Evolutionary conservation across 1,140 invertebrate genomes (phyloP).

Genomic region (Penaeus indicus): DNA sequence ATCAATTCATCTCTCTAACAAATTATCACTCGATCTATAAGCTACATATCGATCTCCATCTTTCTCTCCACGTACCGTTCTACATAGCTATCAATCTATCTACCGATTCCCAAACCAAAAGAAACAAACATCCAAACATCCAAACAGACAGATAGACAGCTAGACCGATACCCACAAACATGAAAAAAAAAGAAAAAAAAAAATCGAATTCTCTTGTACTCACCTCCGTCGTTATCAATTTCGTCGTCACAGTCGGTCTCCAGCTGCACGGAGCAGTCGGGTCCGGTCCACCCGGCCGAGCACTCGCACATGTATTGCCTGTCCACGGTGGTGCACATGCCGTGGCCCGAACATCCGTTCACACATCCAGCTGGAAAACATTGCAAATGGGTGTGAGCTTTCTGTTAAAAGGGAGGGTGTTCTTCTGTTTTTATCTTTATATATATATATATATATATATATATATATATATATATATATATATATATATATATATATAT

Average conservation of each 20-base stretch:
- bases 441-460: too few species aligned
- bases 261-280: slow-evolving; percentile 89
- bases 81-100: too few species aligned
- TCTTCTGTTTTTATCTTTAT: too few species aligned
- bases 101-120: background rate
- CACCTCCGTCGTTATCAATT: slow-evolving; percentile 97
- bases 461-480: too few species aligned
- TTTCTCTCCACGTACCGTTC: too few species aligned
- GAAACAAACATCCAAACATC: background rate
- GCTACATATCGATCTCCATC: too few species aligned
- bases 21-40: too few species aligned
- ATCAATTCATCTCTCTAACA: too few species aligned
- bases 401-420: background rate
- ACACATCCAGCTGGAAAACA: slow-evolving; percentile 46
- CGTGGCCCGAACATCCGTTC: slow-evolving; percentile 85
- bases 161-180: background rate
- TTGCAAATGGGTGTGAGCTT: background rate
- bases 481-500: too few species aligned
- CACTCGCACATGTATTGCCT: slow-evolving; percentile 92
- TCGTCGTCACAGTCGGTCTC: slow-evolving; percentile 95
- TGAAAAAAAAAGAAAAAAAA: background rate
- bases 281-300: slow-evolving; percentile 90
- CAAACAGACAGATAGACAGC: too few species aligned
- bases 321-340: slow-evolving; percentile 86
- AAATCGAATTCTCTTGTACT: slow-evolving; percentile 64